phyloP scores from a whole-genome alignment of 1,140 invertebrate genomes.

The Phocides pigmalion region DNA sequence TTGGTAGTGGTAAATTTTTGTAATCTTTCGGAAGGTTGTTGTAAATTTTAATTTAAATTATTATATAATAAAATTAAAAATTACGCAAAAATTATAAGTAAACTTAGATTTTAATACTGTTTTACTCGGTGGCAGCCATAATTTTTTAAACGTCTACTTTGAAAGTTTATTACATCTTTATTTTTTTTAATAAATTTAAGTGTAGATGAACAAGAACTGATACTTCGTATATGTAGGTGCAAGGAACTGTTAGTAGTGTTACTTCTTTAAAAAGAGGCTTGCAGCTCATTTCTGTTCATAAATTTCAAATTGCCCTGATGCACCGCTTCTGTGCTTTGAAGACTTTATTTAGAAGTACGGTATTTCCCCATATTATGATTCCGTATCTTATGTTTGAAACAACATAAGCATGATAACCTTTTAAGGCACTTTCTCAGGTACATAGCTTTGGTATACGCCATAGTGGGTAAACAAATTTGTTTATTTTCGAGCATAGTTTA shows the following conservation, averaged over 20 bases:
- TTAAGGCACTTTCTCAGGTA: not conserved
- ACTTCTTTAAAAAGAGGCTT: slow-evolving; percentile 1
- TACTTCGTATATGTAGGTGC: no score
- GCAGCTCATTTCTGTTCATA: not conserved
- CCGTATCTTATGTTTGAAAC: not conserved
- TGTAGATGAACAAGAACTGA: no score
- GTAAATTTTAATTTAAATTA: no score
- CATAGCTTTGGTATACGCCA: not conserved
- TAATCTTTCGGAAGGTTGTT: no score
- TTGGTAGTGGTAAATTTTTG: no score
- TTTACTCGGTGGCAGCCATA: no score
- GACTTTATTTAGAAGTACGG: not conserved
- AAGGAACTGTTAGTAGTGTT: not conserved
- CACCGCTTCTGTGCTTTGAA: not conserved
- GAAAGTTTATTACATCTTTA: no score
- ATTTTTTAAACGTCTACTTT: no score
- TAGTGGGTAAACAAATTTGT: not conserved
- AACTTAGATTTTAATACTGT: no score
- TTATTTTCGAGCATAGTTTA: not conserved
- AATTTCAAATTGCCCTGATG: not conserved
- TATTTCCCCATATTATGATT: not conserved
- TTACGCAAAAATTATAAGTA: no score
- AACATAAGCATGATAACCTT: not conserved
- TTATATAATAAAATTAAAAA: no score
- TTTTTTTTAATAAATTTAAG: no score